Evolutionary conservation across 92 coral and sea anemone genomes (phyloP).

Genomic region (Parazoanthus darwini): DNA sequence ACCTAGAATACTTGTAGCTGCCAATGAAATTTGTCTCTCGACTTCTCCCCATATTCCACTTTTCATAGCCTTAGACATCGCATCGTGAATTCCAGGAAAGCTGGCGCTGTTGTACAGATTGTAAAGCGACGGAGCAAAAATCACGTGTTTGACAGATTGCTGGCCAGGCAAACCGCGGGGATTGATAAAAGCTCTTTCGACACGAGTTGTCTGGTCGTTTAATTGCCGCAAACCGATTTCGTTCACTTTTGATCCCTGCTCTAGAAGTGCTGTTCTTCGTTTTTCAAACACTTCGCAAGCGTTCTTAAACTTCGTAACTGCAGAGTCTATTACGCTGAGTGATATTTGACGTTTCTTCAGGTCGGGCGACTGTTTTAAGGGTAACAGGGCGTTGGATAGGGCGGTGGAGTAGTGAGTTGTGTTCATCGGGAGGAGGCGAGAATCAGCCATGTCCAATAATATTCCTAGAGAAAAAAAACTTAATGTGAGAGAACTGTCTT

Average conservation of each 20-base stretch:
- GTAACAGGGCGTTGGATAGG: neutral
- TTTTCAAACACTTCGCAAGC: slow-evolving; percentile 27
- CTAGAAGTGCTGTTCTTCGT: neutral
- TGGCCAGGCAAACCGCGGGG: slow-evolving; percentile 36
- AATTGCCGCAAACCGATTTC: slow-evolving; percentile 21
- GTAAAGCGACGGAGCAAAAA: slow-evolving; percentile 35
- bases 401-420: slow-evolving; percentile 14
- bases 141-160: slow-evolving; percentile 22
- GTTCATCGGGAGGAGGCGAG: slow-evolving; percentile 36
- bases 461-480: slow-evolving; percentile 3
- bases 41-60: slow-evolving; percentile 26
- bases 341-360: slow-evolving; percentile 14
- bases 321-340: slow-evolving; percentile 1
- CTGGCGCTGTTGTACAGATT: slow-evolving; percentile 22
- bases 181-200: slow-evolving; percentile 39
- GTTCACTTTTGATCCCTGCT: slow-evolving; percentile 5
- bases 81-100: slow-evolving; percentile 35
- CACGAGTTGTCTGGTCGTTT: slow-evolving; percentile 38
- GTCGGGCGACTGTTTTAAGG: slow-evolving; percentile 2
- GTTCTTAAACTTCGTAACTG: slow-evolving; percentile 15
- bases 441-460: slow-evolving; percentile 13
- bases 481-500: neutral
- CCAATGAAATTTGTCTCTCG: slow-evolving; percentile 24
- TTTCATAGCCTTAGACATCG: neutral
- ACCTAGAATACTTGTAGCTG: slow-evolving; percentile 33